phyloP scores from a whole-genome alignment of 1,140 invertebrate species.

The Alviniconcha marisindica region DNA sequence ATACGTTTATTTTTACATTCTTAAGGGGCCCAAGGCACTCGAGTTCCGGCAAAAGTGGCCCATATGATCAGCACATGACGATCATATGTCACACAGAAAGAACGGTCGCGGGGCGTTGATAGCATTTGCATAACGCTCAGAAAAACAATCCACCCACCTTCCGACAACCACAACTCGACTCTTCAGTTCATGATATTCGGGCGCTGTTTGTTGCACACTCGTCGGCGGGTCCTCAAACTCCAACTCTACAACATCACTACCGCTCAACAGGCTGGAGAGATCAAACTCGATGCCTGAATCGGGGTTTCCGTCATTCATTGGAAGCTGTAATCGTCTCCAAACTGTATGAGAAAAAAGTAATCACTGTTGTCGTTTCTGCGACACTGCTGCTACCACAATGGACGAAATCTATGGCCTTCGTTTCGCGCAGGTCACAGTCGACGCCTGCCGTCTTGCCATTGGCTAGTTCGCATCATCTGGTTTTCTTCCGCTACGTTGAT shows the following conservation, averaged over 20 bases:
- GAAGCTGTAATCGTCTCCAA: not conserved
- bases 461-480: constrained; percentile 10
- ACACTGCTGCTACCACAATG: not conserved
- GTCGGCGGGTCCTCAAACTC: not conserved
- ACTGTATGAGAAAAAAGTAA: not conserved
- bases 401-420: not conserved
- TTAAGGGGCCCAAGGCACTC: too few relatives aligned
- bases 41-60: too few relatives aligned
- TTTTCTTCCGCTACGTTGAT: not conserved
- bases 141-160: constrained; percentile 29
- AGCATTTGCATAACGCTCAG: too few relatives aligned
- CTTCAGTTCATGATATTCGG: constrained; percentile 38
- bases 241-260: constrained; percentile 11
- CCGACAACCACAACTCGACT: constrained; percentile 35
- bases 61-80: too few relatives aligned
- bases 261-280: constrained; percentile 27
- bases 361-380: not conserved
- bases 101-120: too few relatives aligned
- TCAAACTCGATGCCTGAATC: constrained; percentile 41
- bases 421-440: not conserved
- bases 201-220: not conserved
- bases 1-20: too few relatives aligned
- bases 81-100: too few relatives aligned
- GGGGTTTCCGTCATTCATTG: constrained; percentile 26
- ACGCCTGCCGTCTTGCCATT: not conserved